Evolutionary conservation across 2,888 invertebrate genomes (phyloP), one percentile per base, ranked within the genome.

Genomic region (Platypus cylindrus): DNA sequence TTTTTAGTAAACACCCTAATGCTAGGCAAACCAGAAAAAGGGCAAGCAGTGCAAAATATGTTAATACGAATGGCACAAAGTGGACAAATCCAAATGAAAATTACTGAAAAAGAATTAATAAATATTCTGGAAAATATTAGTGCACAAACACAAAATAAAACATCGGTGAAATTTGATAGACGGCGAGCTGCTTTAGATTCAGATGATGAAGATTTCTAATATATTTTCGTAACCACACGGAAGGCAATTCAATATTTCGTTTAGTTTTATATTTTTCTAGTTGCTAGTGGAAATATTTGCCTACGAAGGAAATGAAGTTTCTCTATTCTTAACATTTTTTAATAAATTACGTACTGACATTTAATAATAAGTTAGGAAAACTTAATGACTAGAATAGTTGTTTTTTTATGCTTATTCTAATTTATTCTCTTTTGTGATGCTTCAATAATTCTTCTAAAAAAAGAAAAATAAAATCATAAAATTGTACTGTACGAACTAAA

Each of bases 11-110:
- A 91, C 57, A 97, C 87, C 33, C 70, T 98, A 40, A 83, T 84
- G 56, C 66, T 93, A 30, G 89, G 91, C 45, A 94, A 91, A 63
- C 97, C 97, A 29, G 97, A 95, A 53, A 97, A 95, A 60, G 97
- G 89, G 5, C 75, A 76, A 56, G 82, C 89, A 79, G 81, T 97
- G 36, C 95, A 98, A 68, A 78, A 79, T 47, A 85, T 95, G 80
- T 74, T 98, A 48, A 71, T 94, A 40, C 78, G 81, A 54, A 95
- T 97, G 94, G 93, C 86, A 7, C 84, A 89, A 55, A 73, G 74
- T 54, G 93, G 94, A n/a, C 89, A 90, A 59, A 69, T 94, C 34
- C 70, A 73, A 37, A 75, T 74, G 24, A 87, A 80, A 67, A 73
- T 94, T 39, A 76, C 79, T 29, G 94, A 94, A 61, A 71, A 77